Evolutionary conservation across 2,113 vertebrate species (phyloP).

Genomic region (Dasypus novemcinctus): DNA sequence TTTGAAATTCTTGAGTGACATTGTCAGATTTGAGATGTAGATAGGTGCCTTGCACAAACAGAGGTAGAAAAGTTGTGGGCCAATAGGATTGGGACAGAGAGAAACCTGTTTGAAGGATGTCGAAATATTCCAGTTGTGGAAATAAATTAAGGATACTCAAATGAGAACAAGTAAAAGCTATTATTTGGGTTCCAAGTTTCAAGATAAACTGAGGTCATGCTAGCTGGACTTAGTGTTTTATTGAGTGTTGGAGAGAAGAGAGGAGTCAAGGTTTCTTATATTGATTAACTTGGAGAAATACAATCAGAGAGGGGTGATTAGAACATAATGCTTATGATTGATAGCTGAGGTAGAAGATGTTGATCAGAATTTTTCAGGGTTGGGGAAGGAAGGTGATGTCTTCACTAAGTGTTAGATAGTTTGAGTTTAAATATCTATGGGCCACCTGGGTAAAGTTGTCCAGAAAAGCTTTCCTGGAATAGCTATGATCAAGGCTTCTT

Average conservation of each 20-base stretch:
- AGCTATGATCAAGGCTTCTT: no score
- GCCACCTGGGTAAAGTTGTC: neutral
- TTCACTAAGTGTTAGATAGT: neutral
- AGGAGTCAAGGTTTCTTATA: neutral
- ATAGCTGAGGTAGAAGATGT: neutral
- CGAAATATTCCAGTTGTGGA: neutral
- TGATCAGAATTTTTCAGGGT: rapidly evolving
- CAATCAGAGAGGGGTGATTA: rapidly evolving
- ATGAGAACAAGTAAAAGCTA: no score
- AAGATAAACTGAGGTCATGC: neutral
- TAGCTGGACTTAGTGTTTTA: neutral
- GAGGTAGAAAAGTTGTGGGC: neutral
- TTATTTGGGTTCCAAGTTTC: neutral
- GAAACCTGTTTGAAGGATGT: neutral
- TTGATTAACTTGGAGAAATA: neutral
- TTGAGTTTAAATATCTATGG: neutral
- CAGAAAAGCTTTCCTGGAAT: neutral
- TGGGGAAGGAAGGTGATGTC: neutral
- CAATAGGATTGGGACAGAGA: neutral
- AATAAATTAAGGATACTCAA: no score
- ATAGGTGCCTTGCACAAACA: neutral
- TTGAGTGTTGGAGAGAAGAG: neutral
- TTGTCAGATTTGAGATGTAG: neutral
- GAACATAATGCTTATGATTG: neutral
- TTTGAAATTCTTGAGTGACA: neutral